These are phyloP conservation scores for Margaritifera margaritifera DNA, from an alignment of 2,888 invertebrate species.

Conservation along the genomic window DNA sequence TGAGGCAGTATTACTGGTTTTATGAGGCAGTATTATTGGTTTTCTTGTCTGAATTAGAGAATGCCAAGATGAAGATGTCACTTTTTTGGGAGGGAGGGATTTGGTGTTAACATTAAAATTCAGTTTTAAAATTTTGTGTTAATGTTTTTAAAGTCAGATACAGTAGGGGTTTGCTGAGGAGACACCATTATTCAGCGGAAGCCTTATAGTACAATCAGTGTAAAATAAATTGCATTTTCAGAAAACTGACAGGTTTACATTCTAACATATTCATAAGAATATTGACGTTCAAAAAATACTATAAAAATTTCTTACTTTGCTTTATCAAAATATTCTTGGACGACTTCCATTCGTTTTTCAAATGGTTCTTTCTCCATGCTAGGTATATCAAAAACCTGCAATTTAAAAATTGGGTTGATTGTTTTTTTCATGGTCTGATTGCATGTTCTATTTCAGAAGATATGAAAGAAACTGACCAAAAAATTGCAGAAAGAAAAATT, in stretches of 20 bases:
- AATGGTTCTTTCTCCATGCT: conserved; percentile 59
- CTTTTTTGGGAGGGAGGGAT: too few relatives aligned
- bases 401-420: neutral
- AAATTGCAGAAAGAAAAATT: neutral
- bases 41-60: too few relatives aligned
- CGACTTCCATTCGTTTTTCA: conserved; percentile 58
- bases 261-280: conserved; percentile 2
- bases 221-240: neutral
- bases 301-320: conserved; percentile 50
- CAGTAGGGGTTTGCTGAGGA: too few relatives aligned
- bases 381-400: conserved; percentile 69
- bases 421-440: neutral
- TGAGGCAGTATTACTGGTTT: too few relatives aligned
- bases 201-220: neutral
- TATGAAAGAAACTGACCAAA: neutral
- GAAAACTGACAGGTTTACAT: neutral
- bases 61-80: too few relatives aligned
- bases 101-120: too few relatives aligned
- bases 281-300: conserved; percentile 3
- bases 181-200: neutral
- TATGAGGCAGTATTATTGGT: too few relatives aligned
- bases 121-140: too few relatives aligned
- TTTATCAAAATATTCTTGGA: conserved; percentile 61
- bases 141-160: too few relatives aligned
- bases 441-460: neutral